Conservation (phyloP, 1,140 invertebrate genomes). For the Aradophagus sp. region DNA sequence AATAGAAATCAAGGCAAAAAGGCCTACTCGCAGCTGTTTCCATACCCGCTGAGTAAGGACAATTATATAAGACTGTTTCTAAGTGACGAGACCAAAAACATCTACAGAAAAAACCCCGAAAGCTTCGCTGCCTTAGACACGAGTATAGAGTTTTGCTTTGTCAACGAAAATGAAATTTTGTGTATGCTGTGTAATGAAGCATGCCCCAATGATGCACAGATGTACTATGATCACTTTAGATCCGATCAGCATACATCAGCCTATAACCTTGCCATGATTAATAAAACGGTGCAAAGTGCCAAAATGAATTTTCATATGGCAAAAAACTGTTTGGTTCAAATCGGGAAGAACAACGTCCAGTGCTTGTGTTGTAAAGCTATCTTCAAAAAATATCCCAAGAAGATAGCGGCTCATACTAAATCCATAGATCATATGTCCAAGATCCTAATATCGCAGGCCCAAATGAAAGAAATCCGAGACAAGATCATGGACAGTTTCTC, state of each 20-base stretch:
- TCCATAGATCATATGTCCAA: constrained; percentile 8
- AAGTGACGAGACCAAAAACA: neutral
- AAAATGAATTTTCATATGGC: too few species aligned
- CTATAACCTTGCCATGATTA: constrained; percentile 5
- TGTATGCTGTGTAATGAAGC: constrained; percentile 35
- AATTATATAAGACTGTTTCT: constrained; percentile 36
- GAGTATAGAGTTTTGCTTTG: constrained; percentile 14
- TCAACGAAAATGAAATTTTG: constrained; percentile 5
- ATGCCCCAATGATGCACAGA: constrained; percentile 12
- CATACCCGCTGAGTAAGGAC: too few species aligned
- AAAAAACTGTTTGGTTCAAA: constrained; percentile 2
- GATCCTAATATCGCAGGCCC: neutral
- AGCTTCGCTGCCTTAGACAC: neutral
- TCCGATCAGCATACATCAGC: constrained; percentile 16
- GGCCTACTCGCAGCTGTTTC: too few species aligned
- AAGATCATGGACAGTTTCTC: constrained; percentile 19
- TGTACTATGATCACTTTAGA: constrained; percentile 33
- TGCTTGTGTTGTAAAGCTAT: constrained; percentile 19
- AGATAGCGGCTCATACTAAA: constrained; percentile 15
- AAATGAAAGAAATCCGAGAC: neutral
- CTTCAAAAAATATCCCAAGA: constrained; percentile 21
- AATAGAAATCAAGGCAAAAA: too few species aligned
- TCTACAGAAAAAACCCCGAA: neutral
- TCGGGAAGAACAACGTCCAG: constrained; percentile 6
- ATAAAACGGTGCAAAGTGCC: too few species aligned